These are phyloP conservation scores for Ichneumoninae sp. DNA, from an alignment of 2,888 invertebrate genomes.

Conservation along the genomic window DNA sequence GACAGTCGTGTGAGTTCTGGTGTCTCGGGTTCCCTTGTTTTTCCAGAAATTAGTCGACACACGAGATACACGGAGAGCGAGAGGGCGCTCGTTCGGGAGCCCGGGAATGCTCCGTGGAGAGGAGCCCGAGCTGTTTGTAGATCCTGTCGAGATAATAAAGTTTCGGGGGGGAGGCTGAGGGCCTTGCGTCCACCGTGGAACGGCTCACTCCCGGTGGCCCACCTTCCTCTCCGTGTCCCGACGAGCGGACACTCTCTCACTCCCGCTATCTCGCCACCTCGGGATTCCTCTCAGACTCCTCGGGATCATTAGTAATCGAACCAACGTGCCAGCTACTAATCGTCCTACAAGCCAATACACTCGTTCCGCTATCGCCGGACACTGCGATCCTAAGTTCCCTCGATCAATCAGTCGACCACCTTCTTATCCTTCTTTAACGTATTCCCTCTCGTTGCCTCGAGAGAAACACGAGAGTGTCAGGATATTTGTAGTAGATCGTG, in stretches of 20 bases:
- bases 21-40: constrained; percentile 50
- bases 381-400: constrained; percentile 49
- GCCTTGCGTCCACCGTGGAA: constrained; percentile 20
- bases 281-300: constrained; percentile 19
- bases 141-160: constrained; percentile 62
- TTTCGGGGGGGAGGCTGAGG: constrained; percentile 12
- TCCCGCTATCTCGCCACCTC: constrained; percentile 42
- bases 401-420: constrained; percentile 51
- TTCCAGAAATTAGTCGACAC: constrained; percentile 61
- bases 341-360: constrained; percentile 53
- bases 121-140: constrained; percentile 50
- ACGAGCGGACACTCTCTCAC: constrained; percentile 11
- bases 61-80: constrained; percentile 27
- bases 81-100: constrained; percentile 30
- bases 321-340: constrained; percentile 52
- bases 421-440: neutral
- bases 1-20: neutral
- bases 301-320: constrained; percentile 53
- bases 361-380: constrained; percentile 38
- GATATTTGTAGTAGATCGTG: constrained; percentile 52
- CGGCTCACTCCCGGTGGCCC: constrained; percentile 54
- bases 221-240: constrained; percentile 24
- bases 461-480: neutral
- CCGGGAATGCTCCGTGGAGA: constrained; percentile 46
- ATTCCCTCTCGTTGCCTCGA: constrained; percentile 5